Percentiles rank a stretch among this genome's conserved stretches.
These are phyloP conservation scores for Aegypius monachus DNA, from an alignment of 2,113 vertebrate genomes.

Conservation along the genomic window DNA sequence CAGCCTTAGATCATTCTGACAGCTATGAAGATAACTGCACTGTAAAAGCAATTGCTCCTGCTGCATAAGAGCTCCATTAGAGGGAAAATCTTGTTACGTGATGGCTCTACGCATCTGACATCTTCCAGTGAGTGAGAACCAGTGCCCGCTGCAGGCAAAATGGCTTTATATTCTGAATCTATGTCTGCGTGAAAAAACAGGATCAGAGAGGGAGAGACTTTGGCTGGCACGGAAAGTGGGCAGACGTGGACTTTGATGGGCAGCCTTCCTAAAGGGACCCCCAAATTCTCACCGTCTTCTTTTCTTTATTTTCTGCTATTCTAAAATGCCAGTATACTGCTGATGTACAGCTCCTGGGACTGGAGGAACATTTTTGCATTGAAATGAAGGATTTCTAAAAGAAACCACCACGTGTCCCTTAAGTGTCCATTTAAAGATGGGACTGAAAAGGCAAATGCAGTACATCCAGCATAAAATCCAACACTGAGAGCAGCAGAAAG, in stretches of 20 bases:
- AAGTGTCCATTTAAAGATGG: background rate
- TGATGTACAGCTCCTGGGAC: constrained; percentile 27
- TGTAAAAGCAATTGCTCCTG: background rate
- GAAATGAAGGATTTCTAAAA: constrained; percentile 13
- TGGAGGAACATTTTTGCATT: background rate
- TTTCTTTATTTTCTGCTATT: constrained; percentile 22
- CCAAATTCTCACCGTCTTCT: background rate
- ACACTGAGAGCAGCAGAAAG: constrained; percentile 26
- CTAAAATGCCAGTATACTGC: background rate
- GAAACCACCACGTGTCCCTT: background rate
- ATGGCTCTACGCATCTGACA: background rate
- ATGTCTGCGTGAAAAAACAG: background rate
- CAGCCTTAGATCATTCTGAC: background rate
- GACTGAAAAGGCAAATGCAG: background rate
- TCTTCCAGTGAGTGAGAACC: background rate
- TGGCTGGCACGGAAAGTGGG: background rate
- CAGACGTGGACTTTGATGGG: background rate
- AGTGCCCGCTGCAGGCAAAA: background rate
- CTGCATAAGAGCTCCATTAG: background rate
- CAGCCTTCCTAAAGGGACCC: background rate
- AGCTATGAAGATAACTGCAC: background rate
- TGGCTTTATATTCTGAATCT: background rate
- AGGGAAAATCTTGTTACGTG: background rate
- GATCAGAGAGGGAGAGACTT: background rate
- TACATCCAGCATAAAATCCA: constrained; percentile 21